Base-by-base conservation (phyloP, 2,113 vertebrate genomes). In the Eulemur macaco region DNA sequence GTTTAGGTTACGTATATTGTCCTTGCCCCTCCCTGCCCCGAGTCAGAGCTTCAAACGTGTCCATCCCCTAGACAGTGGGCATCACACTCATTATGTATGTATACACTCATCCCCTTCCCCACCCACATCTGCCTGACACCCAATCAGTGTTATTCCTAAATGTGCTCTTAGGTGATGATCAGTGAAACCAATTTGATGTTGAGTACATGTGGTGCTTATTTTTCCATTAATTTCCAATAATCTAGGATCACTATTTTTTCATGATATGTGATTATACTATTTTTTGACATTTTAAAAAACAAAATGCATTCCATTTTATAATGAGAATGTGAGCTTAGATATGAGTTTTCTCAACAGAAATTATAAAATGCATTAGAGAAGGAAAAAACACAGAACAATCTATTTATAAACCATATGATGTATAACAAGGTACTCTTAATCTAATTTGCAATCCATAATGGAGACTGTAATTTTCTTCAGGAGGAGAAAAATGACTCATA, bases 361-460 rank as follows among this genome's bases (percentile, higher is more conserved):
- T 52, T 85, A 45, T 82, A 97, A 97, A 88, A 69, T 69, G 1
- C 0, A 50, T 93, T 95, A 58, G 80, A 90, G 47, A 71, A 89
- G 73, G 73, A 37, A 95, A 91, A 95, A 96, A 37, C n/a, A 92
- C 42, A 94, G 82, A 80, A 45, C 29, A 94, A 94, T 93, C 82
- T 69, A 34, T 97, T 97, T 96, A 50, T 96, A 97, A 95, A 81
- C 82, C 4, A 17, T 81, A 71, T 47, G 97, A 76, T 86, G n/a
- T 42, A 93, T n/a, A 91, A 93, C 89, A 96, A 78, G 12, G 64
- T 29, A 76, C 68, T 90, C 34, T 97, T 97, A 92, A 94, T 96
- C 69, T 95, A 82, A 96, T 97, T 97, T 98, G 6, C 78, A 97
- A 97, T 91, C 23, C 23, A 80, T 96, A 73, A 89, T 80, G 92